phyloP scores from a whole-genome alignment of 2,888 invertebrate genomes.

The Coleophora flavipennella region DNA sequence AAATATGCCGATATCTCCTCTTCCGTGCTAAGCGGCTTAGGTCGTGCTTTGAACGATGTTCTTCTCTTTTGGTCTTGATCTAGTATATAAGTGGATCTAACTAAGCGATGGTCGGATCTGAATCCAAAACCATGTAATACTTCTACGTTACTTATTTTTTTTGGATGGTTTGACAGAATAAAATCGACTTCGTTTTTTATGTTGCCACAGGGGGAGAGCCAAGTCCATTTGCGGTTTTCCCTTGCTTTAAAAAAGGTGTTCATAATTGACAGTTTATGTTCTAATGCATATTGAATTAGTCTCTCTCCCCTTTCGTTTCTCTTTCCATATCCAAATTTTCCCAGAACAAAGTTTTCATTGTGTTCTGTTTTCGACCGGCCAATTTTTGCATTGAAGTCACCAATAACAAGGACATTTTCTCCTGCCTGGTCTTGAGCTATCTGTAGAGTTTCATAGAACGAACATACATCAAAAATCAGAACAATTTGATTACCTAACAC shows the following conservation, averaged over 20 bases:
- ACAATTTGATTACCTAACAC: too few relatives aligned
- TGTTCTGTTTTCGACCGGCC: conserved; percentile 6
- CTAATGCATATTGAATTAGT: conserved; percentile 14
- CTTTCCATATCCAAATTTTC: conserved; percentile 11
- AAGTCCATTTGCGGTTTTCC: conserved; percentile 9
- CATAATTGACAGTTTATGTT: conserved; percentile 14
- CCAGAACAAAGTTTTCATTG: conserved; percentile 7
- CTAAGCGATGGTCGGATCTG: background rate
- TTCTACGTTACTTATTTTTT: background rate
- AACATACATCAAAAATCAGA: too few relatives aligned
- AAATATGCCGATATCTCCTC: too few relatives aligned
- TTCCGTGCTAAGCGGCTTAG: too few relatives aligned
- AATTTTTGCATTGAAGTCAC: conserved; percentile 10
- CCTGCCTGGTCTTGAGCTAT: conserved; percentile 2
- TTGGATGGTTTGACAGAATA: conserved; percentile 10
- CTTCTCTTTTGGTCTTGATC: too few relatives aligned
- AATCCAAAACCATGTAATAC: background rate
- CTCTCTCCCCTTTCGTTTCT: conserved; percentile 14
- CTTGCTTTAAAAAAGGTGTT: conserved; percentile 13
- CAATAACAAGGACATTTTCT: conserved; percentile 1
- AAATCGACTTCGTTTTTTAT: conserved; percentile 14
- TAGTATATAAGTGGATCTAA: too few relatives aligned
- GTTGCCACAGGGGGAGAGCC: conserved; percentile 9
- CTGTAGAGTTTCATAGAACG: conserved; percentile 1
- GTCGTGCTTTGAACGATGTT: too few relatives aligned